Evolutionary conservation across 2,888 invertebrate species (phyloP), one percentile per base, ranked within the genome.

Genomic region (Unio pictorum): DNA sequence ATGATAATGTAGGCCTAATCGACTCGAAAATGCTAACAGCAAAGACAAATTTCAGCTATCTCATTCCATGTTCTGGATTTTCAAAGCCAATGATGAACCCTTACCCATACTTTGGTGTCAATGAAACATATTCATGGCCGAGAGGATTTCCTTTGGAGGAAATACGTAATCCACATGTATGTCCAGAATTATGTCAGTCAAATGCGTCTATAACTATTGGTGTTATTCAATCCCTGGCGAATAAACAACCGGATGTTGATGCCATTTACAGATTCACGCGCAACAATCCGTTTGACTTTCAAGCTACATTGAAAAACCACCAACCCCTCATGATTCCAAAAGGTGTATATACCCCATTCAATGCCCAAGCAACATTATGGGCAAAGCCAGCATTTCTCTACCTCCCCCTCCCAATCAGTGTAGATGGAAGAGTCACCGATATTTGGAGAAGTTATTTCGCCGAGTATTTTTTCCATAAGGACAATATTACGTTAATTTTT

Each of bases 391-490:
- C 72, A 20, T 73, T 69, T 26, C n/a, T 54, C 11, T 69, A 66
- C 34, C 11, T 73, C 23, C 55, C 69, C 11, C 30, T 73, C 4
- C 72, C 72, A 3, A 58, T 61, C 20, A 69, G 66, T 55, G 67
- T 73, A 1, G 63, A 63, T 61, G 69, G 65, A 15, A 54, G 72
- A 11, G 69, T 73, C 1, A 60, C 64, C 18, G 72, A 73, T 62
- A 73, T 73, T 17, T 73, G 69, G 72, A 64, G 72, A 28, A 68
- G 72, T 59, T 73, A 73, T 30, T 56, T 73, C 55, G 69, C 72
- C 4, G 61, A 73, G 28, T 60, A 69, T 64, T 69, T 73, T 56
- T 62, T 73, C 55, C 61, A 69, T 55, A 56, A 57, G 63, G 6
- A 55, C 1, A 8, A 60, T 15, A 17, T 73, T 4, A 20, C 15